Base-by-base conservation (phyloP, 64 coral and sea anemone species). In the Montipora sp. region DNA sequence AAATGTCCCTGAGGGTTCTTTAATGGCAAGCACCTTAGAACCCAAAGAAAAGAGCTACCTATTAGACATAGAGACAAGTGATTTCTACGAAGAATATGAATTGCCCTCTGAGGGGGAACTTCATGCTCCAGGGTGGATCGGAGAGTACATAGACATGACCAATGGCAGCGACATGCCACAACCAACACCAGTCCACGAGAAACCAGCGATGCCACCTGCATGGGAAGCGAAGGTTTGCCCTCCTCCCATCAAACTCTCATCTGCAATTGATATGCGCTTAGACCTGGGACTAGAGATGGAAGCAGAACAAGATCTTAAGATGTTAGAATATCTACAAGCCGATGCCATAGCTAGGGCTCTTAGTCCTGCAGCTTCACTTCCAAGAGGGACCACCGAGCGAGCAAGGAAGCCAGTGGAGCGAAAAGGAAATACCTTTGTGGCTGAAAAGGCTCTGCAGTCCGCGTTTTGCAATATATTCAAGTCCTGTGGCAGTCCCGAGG, bases 201-300 rank as follows among this genome's bases (percentile, higher is more conserved):
- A 85, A 18, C 82, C 82, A 51, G n/a, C 12, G 18, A 46, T 48
- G 23, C 70, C 18, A 58, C 57, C 78, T 58, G 19, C 89, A 19
- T 83, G 68, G 63, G 90, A 92, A 15, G 59, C 65, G 2, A 85
- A 72, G 47, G 16, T 85, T 46, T 5, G 16, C 68, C 82, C 82
- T 49, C 87, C 87, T 77, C 87, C 87, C 3, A 18, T 89, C 21
- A 93, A 93, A 48, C 45, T 92, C 53, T 95, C 94, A 5, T 87
- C 84, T 53, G 94, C 94, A 13, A 67, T 92, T 36, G 94, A 95
- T 50, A 79, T 84, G 75, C 75, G 94, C 2, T 53, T 95, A 1
- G 94, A 95, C 45, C 78, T 95, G 24, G 84, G 89, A 21, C 58
- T 95, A 15, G 89, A 90, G 51, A 95, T 95, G 94, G 90, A 95